phyloP scores from a whole-genome alignment of 1,140 invertebrate genomes.

The Papilio machaon region DNA sequence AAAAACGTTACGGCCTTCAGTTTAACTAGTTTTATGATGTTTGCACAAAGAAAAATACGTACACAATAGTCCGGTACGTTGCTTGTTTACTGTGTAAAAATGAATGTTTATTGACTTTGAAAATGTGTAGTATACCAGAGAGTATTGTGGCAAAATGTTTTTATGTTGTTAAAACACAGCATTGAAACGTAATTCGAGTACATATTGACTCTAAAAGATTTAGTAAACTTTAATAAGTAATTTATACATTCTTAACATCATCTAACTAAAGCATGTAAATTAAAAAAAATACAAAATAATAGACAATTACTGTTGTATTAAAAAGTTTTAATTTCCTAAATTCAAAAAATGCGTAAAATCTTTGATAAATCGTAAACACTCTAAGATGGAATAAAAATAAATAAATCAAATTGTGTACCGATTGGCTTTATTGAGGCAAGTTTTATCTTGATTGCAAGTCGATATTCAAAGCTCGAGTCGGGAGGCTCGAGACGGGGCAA shows the following conservation, averaged over 20 bases:
- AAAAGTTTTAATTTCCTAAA: not conserved
- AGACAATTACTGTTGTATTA: not conserved
- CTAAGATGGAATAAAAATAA: conserved; percentile 12
- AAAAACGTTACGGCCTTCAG: conserved; percentile 42
- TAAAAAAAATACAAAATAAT: not conserved
- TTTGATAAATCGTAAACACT: not conserved
- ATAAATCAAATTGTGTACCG: conserved; percentile 29
- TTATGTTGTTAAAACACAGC: not conserved
- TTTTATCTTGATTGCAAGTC: conserved; percentile 38
- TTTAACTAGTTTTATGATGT: conserved; percentile 39
- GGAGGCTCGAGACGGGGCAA: conserved; percentile 23
- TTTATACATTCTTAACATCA: too few relatives aligned
- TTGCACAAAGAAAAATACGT: conserved; percentile 28
- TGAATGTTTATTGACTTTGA: conserved; percentile 17
- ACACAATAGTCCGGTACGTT: not conserved
- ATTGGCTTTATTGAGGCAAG: conserved; percentile 33
- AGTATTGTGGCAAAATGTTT: not conserved
- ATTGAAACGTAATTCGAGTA: not conserved
- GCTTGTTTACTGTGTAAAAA: conserved; percentile 15
- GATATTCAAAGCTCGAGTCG: conserved; percentile 36
- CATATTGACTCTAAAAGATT: not conserved
- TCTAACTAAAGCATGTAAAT: not conserved
- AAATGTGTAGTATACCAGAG: not conserved
- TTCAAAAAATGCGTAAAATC: not conserved
- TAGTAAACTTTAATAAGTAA: too few relatives aligned